Evolutionary conservation across 2,113 vertebrate species (phyloP).

Genomic region (Onychorhynchus coronatus): DNA sequence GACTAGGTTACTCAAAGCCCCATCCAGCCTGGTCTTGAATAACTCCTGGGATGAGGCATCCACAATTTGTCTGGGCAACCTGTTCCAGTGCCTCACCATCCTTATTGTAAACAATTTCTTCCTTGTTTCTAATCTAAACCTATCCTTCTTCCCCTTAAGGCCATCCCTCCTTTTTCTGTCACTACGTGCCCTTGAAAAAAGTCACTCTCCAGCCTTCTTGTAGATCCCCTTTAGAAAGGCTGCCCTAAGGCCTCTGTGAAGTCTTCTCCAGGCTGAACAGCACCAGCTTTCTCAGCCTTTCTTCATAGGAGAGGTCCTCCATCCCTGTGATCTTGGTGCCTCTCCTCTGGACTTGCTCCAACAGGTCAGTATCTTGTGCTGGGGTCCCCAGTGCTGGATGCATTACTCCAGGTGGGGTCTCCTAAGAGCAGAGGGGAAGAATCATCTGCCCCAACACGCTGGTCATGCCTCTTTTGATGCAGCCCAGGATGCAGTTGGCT

Average conservation of each 20-base stretch:
- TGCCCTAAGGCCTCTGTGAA: background rate
- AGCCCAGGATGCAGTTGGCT: background rate
- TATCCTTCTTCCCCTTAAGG: background rate
- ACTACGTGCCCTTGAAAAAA: background rate
- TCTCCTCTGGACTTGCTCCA: background rate
- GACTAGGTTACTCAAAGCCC: background rate
- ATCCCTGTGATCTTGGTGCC: background rate
- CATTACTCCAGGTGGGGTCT: background rate
- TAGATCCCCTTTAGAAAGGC: background rate
- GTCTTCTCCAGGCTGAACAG: background rate
- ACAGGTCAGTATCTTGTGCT: rapidly evolving
- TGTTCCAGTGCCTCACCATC: background rate
- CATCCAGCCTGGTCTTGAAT: background rate
- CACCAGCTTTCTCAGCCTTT: background rate
- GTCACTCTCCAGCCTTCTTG: background rate
- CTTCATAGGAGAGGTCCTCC: background rate
- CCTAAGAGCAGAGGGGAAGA: background rate
- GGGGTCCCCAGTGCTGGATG: background rate
- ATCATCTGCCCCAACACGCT: background rate
- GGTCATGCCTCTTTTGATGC: background rate
- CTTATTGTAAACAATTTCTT: background rate
- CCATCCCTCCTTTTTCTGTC: background rate
- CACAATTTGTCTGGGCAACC: background rate
- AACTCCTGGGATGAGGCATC: background rate
- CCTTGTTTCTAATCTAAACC: background rate